Base-by-base conservation (phyloP, 2,113 vertebrate genomes). In the Mormyrus lacerda region DNA sequence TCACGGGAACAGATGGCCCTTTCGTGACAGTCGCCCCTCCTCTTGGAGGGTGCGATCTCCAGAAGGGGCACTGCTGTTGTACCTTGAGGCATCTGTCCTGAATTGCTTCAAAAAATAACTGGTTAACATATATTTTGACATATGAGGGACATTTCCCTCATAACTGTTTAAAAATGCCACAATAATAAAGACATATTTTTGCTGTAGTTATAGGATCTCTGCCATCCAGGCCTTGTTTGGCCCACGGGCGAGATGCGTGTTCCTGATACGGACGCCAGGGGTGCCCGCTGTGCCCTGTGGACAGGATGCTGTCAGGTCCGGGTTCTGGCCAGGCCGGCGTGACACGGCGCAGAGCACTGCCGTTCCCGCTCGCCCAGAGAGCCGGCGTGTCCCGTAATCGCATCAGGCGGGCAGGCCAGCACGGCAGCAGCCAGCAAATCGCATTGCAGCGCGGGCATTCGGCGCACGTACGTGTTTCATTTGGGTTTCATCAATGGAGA, bases 401-500 rank as follows among this genome's bases (percentile, higher is more conserved):
- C 90, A 95, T 96, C 93, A 93, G 79, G 51, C 21, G 65, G 42
- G 42, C 21, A 87, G 90, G 89, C 90, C 39, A 24, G 93, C n/a
- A 87, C 91, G 92, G 87, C 87, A 90, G 93, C 91, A 91, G 91
- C 90, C 93, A 94, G 94, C 93, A 95, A 95, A 95, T 95, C 92
- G 91, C 93, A 94, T 95, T 93, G 95, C 45, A 51, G 48, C 88
- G 89, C 89, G 88, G 88, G 88, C 93, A 94, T 89, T 94, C 93
- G 91, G 92, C 89, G 91, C 93, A 91, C 90, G 91, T 88, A 53
- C 82, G 88, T 90, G 90, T 88, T 92, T 61, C 51, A 48, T 58
- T 42, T 90, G 21, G 89, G 89, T 92, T 94, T 92, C 92, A 89
- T 89, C 88, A 91, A 92, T 93, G 93, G 93, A 93, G 92, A 93